phyloP scores from a whole-genome alignment of 2,888 invertebrate species.

The Dolichomitus sp. region DNA sequence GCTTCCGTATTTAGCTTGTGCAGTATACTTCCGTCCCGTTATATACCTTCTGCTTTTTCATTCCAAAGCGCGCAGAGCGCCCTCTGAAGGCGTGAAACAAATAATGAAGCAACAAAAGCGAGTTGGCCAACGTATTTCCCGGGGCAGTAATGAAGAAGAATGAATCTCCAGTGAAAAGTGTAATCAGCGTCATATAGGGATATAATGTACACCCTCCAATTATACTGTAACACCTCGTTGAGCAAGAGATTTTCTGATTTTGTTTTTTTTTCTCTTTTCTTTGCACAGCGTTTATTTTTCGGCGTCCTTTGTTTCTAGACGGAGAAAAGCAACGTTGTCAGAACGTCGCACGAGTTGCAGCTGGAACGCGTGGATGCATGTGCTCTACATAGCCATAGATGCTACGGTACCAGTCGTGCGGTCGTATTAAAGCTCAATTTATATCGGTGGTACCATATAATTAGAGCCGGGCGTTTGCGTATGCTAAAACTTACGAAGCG shows the following conservation, averaged over 20 bases:
- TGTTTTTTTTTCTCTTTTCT: neutral
- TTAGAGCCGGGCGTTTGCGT: slow-evolving; percentile 51
- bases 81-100: neutral
- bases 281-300: neutral
- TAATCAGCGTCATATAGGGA: slow-evolving; percentile 23
- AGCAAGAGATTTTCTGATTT: slow-evolving; percentile 40
- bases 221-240: slow-evolving; percentile 27
- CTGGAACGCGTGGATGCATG: slow-evolving; percentile 40
- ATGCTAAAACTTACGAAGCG: slow-evolving; percentile 51
- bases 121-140: neutral
- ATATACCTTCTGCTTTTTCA: neutral
- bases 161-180: slow-evolving; percentile 25
- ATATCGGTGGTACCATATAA: slow-evolving; percentile 60
- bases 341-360: slow-evolving; percentile 1
- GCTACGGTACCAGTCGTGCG: slow-evolving; percentile 32
- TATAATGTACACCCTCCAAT: slow-evolving; percentile 3
- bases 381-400: neutral
- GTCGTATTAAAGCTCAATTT: slow-evolving; percentile 66
- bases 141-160: slow-evolving; percentile 7
- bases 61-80: neutral
- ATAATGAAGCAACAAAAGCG: neutral
- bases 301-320: neutral
- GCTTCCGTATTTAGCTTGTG: slow-evolving; percentile 20
- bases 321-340: neutral
- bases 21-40: neutral